Evolutionary conservation across 2,113 vertebrate genomes (phyloP).

Genomic region (Lophotis ruficrista): DNA sequence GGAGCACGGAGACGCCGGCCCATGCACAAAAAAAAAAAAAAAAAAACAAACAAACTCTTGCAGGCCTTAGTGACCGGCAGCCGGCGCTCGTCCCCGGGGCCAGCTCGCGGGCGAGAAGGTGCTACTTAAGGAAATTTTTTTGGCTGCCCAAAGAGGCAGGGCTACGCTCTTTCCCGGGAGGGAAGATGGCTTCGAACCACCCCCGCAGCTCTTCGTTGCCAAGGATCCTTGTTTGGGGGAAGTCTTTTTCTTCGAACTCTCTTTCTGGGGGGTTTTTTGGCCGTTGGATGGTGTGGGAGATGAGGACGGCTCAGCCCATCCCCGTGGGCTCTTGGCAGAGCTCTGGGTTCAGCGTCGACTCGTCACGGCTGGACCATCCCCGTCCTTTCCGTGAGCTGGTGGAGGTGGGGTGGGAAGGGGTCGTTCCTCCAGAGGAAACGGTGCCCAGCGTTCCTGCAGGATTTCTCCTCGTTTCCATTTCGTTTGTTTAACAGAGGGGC

Average conservation of each 20-base stretch:
- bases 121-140: conserved; percentile 29
- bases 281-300: rapidly evolving
- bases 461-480: rapidly evolving
- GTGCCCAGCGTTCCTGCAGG: background rate
- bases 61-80: background rate
- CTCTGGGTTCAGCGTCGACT: rapidly evolving
- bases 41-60: background rate
- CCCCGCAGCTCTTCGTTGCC: background rate
- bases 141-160: background rate
- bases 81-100: background rate
- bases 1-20: background rate
- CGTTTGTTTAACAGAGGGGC: background rate
- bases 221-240: background rate
- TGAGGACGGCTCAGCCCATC: background rate
- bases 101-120: background rate
- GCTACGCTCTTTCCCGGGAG: background rate
- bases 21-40: background rate
- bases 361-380: background rate
- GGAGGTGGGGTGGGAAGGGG: background rate
- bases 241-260: background rate
- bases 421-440: background rate
- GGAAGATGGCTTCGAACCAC: background rate
- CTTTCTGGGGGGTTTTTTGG: background rate
- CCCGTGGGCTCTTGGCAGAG: background rate
- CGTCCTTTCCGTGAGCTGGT: rapidly evolving